A percentile compares a stretch with the other conserved stretches of the same genome.
phyloP scores from a whole-genome alignment of 2,113 vertebrate genomes.

The human (Homo sapiens) region DNA sequence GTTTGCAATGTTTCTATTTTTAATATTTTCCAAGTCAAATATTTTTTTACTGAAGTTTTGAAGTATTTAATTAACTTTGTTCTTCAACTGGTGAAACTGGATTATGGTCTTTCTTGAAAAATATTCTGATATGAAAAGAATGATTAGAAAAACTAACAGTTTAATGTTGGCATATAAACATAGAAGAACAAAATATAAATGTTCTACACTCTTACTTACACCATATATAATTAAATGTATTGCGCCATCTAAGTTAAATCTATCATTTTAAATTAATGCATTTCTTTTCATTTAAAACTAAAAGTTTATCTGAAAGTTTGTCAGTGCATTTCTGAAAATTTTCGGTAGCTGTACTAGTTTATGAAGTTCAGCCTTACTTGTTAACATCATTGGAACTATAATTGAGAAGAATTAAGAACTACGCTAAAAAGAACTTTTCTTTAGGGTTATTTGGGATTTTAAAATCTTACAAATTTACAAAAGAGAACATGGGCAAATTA shows the following conservation, averaged over 20 bases:
- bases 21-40: constrained; percentile 35
- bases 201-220: constrained; percentile 39
- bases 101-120: constrained; percentile 51
- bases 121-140: constrained; percentile 62
- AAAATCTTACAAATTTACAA: constrained; percentile 51
- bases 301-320: background rate
- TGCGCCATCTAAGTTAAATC: constrained; percentile 66
- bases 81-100: constrained; percentile 72
- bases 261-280: constrained; percentile 42
- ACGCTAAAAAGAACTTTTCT: constrained; percentile 17
- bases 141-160: constrained; percentile 35
- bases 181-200: constrained; percentile 53
- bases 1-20: background rate
- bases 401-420: constrained; percentile 52
- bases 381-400: constrained; percentile 56
- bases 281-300: constrained; percentile 62
- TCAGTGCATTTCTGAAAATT: background rate
- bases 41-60: constrained; percentile 54
- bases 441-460: background rate
- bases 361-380: constrained; percentile 47
- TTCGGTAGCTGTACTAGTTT: constrained; percentile 58
- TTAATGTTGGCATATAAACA: constrained; percentile 59
- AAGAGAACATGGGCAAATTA: background rate
- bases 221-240: constrained; percentile 39
- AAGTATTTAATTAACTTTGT: constrained; percentile 75